A percentile compares a stretch with the other conserved stretches of the same genome.
These are phyloP conservation scores for Dicrurus megarhynchus DNA, from an alignment of 2,113 vertebrate species.

Conservation along the genomic window DNA sequence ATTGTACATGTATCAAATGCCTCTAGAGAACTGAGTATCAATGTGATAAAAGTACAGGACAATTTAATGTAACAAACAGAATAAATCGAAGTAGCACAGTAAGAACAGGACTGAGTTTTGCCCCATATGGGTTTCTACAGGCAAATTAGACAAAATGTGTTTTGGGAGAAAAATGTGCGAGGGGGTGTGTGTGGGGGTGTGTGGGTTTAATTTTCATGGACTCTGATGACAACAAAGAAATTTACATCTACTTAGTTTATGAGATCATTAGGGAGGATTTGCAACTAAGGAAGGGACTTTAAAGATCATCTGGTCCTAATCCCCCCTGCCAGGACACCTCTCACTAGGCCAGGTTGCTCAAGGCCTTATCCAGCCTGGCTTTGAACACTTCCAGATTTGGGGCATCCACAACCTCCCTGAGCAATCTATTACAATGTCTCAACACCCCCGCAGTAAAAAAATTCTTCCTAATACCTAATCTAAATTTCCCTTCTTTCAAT, in stretches of 20 bases:
- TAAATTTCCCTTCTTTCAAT: too few relatives aligned
- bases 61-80: background rate
- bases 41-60: background rate
- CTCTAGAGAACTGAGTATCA: background rate
- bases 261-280: background rate
- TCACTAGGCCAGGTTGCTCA: background rate
- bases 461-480: too few relatives aligned
- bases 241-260: background rate
- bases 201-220: background rate
- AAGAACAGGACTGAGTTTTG: background rate
- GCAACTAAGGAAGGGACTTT: background rate
- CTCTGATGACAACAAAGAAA: background rate
- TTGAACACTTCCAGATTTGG: background rate
- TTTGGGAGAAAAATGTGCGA: background rate
- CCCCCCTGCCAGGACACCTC: background rate
- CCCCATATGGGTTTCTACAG: background rate
- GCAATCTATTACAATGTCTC: background rate
- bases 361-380: background rate
- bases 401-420: background rate
- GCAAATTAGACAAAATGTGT: background rate
- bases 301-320: background rate
- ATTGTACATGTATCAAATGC: background rate
- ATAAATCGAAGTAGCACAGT: background rate
- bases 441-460: background rate
- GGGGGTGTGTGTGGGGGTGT: too few relatives aligned